Base-by-base conservation (phyloP, 2,797 vertebrate species). In the Sarcophilus harrisii region DNA sequence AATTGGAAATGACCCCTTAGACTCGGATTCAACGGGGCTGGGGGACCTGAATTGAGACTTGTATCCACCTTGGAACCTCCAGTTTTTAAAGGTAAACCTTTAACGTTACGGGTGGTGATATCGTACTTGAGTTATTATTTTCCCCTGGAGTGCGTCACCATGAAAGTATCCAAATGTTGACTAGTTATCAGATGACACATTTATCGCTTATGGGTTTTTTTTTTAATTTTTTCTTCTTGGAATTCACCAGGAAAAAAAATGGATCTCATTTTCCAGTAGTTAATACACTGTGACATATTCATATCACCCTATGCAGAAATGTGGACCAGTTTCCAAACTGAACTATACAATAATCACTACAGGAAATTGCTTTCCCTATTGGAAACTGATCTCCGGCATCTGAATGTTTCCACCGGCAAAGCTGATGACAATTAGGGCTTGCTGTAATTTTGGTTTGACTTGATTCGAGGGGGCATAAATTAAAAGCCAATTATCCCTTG, bases 401-500 rank as follows among this genome's bases (percentile, higher is more conserved):
- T 11, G 90, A 96, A 93, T 96, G 97, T 91, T 95, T 95, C 96
- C 93, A 95, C 91, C 62, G 66, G 97, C 92, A 90, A 96, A 97
- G 94, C 93, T 96, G 96, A 98, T 94, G 97, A 96, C 94, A 94
- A 97, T 97, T 97, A 97, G 21, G 2, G 94, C 87, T 94, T 96
- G 92, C 92, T 91, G 95, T 96, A 94, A 97, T 96, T 93, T 97
- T 94, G 95, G 93, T 96, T 97, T 93, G 96, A 96, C 97, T 97
- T 97, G 97, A 96, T 95, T 93, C 93, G 10, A 21, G 93, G 93
- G 96, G 95, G 93, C 96, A 96, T 96, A 98, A 96, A 95, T 97
- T 97, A 97, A 97, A 98, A 97, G 94, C 94, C 96, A 97, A 97
- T 98, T 97, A 97, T 96, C 96, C 90, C 95, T 96, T 97, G 95